Conservation (phyloP, 1,140 invertebrate genomes). For the Brachionus sp. region DNA sequence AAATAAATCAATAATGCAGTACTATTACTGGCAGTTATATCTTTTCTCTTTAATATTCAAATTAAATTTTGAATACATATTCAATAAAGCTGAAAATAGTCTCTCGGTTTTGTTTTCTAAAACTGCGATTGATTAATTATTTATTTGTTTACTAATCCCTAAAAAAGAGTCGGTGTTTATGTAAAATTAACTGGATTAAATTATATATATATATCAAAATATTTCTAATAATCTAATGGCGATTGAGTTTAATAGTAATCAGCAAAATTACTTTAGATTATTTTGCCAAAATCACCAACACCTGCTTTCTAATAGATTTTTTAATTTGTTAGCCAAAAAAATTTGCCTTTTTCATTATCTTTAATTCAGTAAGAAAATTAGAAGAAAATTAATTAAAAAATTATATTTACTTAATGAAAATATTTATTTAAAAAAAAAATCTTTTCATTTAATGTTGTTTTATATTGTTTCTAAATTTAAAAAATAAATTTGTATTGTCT, state of each 20-base stretch:
- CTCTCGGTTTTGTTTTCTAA: not conserved
- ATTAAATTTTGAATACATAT: not conserved
- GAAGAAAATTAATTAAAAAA: no score
- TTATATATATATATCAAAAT: not conserved
- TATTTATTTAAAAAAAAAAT: not conserved
- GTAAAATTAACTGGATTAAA: not conserved
- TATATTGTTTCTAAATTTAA: not conserved
- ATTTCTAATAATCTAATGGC: not conserved
- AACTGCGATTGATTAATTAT: not conserved
- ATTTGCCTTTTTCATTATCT: no score
- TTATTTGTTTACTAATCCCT: slow-evolving; percentile 1
- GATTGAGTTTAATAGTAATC: not conserved
- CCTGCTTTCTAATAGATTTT: not conserved
- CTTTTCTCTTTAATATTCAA: not conserved
- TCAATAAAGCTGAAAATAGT: not conserved
- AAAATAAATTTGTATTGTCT: not conserved
- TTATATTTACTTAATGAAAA: not conserved
- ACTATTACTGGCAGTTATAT: not conserved
- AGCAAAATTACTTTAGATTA: not conserved
- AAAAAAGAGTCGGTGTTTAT: not conserved
- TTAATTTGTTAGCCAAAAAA: no score
- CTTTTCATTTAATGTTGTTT: not conserved
- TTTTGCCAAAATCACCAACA: not conserved
- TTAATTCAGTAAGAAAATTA: no score
- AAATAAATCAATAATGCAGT: slow-evolving; percentile 6